phyloP scores from a whole-genome alignment of 1,140 invertebrate species.

The Psix sp. region DNA sequence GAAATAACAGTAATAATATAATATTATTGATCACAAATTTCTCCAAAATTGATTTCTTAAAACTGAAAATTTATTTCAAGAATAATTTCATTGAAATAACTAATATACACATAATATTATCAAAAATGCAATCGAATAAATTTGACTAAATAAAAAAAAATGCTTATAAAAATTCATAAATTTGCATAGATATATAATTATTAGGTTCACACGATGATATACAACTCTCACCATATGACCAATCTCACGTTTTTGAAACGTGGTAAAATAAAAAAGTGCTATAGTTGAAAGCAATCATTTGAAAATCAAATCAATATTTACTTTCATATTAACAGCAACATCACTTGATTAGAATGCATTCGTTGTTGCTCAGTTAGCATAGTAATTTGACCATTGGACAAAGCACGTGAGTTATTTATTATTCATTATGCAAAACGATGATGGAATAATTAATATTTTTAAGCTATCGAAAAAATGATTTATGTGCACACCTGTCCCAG shows the following conservation, averaged over 20 bases:
- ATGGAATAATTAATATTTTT: conserved; percentile 57
- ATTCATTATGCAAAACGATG: conserved; percentile 57
- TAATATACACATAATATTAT: no score
- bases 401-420: conserved; percentile 35
- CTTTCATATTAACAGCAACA: conserved; percentile 5
- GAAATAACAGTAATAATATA: no score
- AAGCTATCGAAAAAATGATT: conserved; percentile 46
- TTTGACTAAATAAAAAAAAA: no score
- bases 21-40: no score
- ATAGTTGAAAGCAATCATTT: conserved; percentile 31
- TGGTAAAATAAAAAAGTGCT: conserved; percentile 25
- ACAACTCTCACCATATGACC: conserved; percentile 11
- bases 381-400: conserved; percentile 21
- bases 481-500: conserved; percentile 50
- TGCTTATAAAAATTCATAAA: no score
- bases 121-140: no score
- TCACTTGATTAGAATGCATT: conserved; percentile 26
- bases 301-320: conserved; percentile 30
- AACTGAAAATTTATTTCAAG: no score
- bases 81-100: no score
- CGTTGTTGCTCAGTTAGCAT: conserved; percentile 17
- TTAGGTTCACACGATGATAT: no score
- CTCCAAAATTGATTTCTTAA: no score
- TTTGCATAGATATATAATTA: no score
- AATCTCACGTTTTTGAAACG: conserved; percentile 20